Evolutionary conservation across 1,140 invertebrate species (phyloP), one percentile per base, ranked within the genome.

Genomic region (Drosophila ficusphila): DNA sequence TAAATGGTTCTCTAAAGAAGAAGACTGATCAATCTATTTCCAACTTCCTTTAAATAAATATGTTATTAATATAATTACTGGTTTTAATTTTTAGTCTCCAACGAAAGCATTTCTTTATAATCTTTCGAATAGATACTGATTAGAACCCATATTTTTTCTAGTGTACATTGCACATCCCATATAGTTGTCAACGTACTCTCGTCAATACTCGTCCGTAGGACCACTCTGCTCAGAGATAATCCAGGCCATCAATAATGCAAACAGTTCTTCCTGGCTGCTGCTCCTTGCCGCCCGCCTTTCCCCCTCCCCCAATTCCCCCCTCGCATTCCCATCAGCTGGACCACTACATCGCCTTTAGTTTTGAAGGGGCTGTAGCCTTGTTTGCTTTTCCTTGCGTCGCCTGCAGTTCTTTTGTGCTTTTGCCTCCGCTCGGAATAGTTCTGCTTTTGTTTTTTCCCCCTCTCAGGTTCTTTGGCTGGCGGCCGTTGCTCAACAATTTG

Each of bases 211-310:
- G 23, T 67, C 27, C 39, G 67, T 73, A 60, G 53, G 19, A 38
- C 31, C 53, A 60, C 74, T 58, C 62, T 75, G 75, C 68, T 73
- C 65, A 62, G 65, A 74, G 82, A 86, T 86, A 88, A 88, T 88
- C 82, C 82, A 74, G 81, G 77, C 82, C 82, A 86, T 86, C 82
- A 86, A 86, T 86, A 86, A 88, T 88, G 82, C 82, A 86, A 86
- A 86, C 82, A 86, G 68, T 70, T 76, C 74, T 62, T 71, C 46
- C 38, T 73, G 52, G 16, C n/a, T 7, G 18, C 27, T n/a, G 34
- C 7, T 27, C 57, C 18, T 34, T 7, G 8, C 8, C 12, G 2
- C 27, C n/a, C 16, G 31, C 7, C 27, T 4, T 33, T 33, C 29
- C 27, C 16, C 34, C 19, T 12, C 44, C 33, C 8, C 23, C 16